A percentile compares a stretch with the other conserved stretches of the same genome.
phyloP scores from a whole-genome alignment of 2,888 invertebrate genomes.

The Leptarthrus brevirostris region DNA sequence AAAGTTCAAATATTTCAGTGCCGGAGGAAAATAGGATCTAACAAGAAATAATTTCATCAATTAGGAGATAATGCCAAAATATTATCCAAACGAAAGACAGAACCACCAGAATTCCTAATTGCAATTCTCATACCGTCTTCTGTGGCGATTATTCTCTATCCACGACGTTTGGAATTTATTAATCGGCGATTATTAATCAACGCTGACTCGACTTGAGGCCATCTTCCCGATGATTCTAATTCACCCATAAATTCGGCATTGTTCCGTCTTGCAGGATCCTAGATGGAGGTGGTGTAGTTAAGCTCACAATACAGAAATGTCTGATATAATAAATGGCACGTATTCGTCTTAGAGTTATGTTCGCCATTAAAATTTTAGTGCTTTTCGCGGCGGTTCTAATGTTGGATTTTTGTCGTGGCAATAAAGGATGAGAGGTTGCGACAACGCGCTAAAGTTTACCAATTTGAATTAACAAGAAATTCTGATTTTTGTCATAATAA shows the following conservation, averaged over 20 bases:
- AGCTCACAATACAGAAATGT: conserved; percentile 15
- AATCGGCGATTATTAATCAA: conserved; percentile 34
- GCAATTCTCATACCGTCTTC: neutral
- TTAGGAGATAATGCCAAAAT: neutral
- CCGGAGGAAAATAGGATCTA: neutral
- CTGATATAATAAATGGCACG: conserved; percentile 29
- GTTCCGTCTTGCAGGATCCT: neutral
- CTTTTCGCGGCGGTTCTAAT: neutral
- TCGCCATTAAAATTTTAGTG: neutral
- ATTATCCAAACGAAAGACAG: neutral
- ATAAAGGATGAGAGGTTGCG: no score
- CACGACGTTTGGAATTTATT: conserved; percentile 1
- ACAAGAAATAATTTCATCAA: neutral
- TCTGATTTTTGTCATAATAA: no score
- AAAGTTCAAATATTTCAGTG: neutral
- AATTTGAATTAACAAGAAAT: no score
- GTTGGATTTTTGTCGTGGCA: no score
- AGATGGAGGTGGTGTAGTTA: neutral
- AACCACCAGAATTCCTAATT: conserved; percentile 3
- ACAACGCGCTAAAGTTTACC: no score
- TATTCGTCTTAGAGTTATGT: conserved; percentile 28
- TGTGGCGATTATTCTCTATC: neutral
- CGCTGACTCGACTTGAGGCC: conserved; percentile 10
- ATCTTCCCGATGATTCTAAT: neutral
- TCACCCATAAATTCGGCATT: neutral